Conservation (phyloP, 2,888 invertebrate genomes). For the Cecidostiba fungosa region DNA sequence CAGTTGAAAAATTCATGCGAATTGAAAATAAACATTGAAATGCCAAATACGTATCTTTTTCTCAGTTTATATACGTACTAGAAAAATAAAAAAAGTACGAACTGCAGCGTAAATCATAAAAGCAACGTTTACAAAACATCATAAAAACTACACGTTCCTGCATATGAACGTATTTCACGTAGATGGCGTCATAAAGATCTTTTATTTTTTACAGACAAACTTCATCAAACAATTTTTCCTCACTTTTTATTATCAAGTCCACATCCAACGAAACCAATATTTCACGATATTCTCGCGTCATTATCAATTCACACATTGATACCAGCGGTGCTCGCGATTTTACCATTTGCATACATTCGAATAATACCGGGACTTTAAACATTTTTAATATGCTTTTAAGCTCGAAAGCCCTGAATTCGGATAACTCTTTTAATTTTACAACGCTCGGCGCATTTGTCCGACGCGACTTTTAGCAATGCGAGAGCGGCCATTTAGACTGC, state of each 20-base stretch:
- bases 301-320: background rate
- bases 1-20: background rate
- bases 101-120: too few species aligned
- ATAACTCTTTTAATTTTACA: conserved; percentile 14
- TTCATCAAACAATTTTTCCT: background rate
- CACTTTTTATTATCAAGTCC: too few species aligned
- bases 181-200: background rate
- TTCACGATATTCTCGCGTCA: background rate
- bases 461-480: background rate
- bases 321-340: background rate
- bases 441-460: background rate
- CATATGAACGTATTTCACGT: background rate
- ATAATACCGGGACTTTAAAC: background rate
- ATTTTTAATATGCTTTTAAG: background rate
- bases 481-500: background rate
- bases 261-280: too few species aligned
- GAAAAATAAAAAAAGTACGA: background rate
- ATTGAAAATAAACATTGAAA: too few species aligned
- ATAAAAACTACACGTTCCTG: background rate
- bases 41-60: too few species aligned
- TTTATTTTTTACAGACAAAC: background rate
- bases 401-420: background rate
- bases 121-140: too few species aligned
- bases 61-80: background rate
- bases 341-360: background rate